Conservation (phyloP, 2,113 vertebrate genomes). For the Gadus macrocephalus region DNA sequence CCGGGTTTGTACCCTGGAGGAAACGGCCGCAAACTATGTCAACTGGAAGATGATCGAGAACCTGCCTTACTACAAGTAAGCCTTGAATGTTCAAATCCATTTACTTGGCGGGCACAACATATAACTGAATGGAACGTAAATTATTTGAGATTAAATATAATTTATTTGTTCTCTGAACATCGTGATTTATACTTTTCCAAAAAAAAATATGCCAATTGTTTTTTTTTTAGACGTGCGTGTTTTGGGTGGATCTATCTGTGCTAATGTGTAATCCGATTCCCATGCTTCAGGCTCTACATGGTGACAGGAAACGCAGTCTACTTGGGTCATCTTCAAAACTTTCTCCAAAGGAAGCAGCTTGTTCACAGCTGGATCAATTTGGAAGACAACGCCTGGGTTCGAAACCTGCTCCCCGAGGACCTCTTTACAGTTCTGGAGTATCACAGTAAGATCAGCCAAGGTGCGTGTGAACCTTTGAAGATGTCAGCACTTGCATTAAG, state of each 20-base stretch:
- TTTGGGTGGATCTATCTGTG: too few species aligned
- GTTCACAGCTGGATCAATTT: constrained; percentile 55
- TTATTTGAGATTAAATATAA: too few species aligned
- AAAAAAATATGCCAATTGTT: too few species aligned
- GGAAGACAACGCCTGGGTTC: constrained; percentile 53
- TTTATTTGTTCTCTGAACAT: too few species aligned
- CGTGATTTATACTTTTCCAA: too few species aligned
- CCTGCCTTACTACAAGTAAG: constrained; percentile 45
- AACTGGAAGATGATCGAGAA: constrained; percentile 56
- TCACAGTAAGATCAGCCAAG: constrained; percentile 59
- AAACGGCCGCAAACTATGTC: constrained; percentile 42
- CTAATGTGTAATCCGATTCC: not conserved
- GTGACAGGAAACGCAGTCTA: constrained; percentile 49
- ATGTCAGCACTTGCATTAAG: too few species aligned
- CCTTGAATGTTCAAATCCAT: not conserved
- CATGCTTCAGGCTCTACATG: constrained; percentile 46
- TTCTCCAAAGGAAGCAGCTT: constrained; percentile 50
- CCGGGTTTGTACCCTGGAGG: constrained; percentile 43
- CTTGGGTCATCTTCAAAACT: constrained; percentile 50
- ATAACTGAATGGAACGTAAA: too few species aligned
- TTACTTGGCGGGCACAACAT: too few species aligned
- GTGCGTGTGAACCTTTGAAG: constrained; percentile 11
- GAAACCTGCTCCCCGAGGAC: constrained; percentile 46
- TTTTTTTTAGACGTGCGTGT: too few species aligned
- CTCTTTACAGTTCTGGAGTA: constrained; percentile 55